Percentiles rank a stretch among this genome's conserved stretches.
Conservation (phyloP, 2,797 vertebrate genomes). For the Pseudocheirus occidentalis region DNA sequence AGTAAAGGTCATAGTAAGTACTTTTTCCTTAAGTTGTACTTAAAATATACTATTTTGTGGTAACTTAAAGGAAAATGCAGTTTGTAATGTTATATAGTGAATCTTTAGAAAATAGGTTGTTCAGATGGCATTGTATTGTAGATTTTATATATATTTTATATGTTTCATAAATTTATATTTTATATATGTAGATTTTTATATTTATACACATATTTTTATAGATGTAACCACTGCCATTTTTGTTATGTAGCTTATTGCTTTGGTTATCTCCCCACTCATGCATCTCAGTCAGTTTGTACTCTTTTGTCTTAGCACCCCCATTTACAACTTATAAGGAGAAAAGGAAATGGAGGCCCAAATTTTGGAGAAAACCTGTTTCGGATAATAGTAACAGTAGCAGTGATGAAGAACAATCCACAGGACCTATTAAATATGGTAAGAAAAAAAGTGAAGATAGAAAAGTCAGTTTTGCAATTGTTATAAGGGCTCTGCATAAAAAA, state of each 20-base stretch:
- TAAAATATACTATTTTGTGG: neutral
- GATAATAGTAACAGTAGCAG: conserved; percentile 86
- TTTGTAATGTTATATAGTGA: conserved; percentile 18
- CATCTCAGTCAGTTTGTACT: conserved; percentile 33
- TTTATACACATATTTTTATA: neutral
- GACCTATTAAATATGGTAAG: conserved; percentile 87
- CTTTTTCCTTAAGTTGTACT: neutral
- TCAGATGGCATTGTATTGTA: neutral
- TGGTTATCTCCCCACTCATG: conserved; percentile 39
- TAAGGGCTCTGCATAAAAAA: conserved; percentile 2
- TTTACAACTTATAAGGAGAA: conserved; percentile 95
- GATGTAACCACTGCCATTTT: neutral
- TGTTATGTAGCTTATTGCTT: neutral
- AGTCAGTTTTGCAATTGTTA: conserved; percentile 11
- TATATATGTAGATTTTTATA: no score
- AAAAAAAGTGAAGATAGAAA: conserved; percentile 35
- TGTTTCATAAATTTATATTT: no score
- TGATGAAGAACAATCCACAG: conserved; percentile 84
- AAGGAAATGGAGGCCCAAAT: conserved; percentile 92
- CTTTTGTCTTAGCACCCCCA: conserved; percentile 88
- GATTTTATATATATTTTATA: neutral
- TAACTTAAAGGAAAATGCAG: conserved; percentile 6
- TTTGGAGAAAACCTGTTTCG: conserved; percentile 81
- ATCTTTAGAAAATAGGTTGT: neutral
- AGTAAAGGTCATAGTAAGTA: conserved; percentile 93